Percentiles rank a stretch among this genome's conserved stretches.
These are phyloP conservation scores for Trichomycterus rosablanca DNA, from an alignment of 2,113 vertebrate genomes.

Conservation along the genomic window DNA sequence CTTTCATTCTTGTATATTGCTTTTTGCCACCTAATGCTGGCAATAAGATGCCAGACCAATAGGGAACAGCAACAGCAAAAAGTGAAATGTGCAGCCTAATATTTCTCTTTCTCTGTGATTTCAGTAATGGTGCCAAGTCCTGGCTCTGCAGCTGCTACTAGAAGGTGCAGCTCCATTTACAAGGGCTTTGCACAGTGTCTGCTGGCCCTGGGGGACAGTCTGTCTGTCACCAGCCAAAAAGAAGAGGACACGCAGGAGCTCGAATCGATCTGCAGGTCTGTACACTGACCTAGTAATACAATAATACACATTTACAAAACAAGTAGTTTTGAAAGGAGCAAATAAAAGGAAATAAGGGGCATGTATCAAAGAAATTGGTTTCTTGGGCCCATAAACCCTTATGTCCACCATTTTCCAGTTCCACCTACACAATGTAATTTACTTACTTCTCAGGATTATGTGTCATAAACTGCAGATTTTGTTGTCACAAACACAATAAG, in stretches of 20 bases:
- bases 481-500: constrained; percentile 18
- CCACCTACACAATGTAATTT: constrained; percentile 5
- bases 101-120: constrained; percentile 15
- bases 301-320: constrained; percentile 14
- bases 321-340: too few relatives aligned
- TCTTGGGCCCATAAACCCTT: too few relatives aligned
- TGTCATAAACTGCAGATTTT: constrained; percentile 4
- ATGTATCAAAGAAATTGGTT: too few relatives aligned
- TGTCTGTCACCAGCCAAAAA: constrained; percentile 67
- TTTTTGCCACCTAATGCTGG: not conserved
- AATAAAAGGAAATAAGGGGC: too few relatives aligned
- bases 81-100: not conserved
- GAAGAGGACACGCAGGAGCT: constrained; percentile 75
- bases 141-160: constrained; percentile 61
- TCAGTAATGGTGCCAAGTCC: constrained; percentile 60
- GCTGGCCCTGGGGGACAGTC: constrained; percentile 85
- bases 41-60: constrained; percentile 7
- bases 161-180: constrained; percentile 86
- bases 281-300: constrained; percentile 3
- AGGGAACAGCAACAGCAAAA: too few relatives aligned
- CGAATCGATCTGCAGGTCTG: constrained; percentile 89
- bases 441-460: constrained; percentile 19
- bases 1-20: not conserved
- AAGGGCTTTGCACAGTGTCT: constrained; percentile 90
- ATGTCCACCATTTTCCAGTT: too few relatives aligned